Base-by-base conservation (phyloP, 1,140 invertebrate genomes). In the Limonius californicus region DNA sequence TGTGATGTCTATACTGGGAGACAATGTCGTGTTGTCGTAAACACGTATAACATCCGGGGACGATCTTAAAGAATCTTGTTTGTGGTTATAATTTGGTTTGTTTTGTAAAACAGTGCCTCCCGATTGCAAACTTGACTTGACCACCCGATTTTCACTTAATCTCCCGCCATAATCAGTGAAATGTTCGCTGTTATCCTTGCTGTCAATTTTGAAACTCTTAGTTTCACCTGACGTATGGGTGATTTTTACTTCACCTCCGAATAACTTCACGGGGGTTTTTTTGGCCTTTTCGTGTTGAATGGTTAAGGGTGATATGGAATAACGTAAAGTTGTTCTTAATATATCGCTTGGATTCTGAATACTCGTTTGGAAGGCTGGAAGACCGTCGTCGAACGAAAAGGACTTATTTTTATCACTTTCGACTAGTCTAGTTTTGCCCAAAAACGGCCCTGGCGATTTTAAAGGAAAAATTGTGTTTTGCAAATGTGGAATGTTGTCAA, bases 371-470 rank as follows among this genome's bases (percentile, higher is more conserved):
- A 18, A 21, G 21, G 43, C 54, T 39, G 50, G 45, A 18, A 61
- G 45, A 9, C 67, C 67, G 35, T 70, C 70, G 45, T 77, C 76
- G 58, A 74, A 75, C 0, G 76, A 77, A 61, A 77, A 75, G 23
- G 76, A 76, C 58, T 75, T 76, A 14, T 23, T 66, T 62, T 77
- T 76, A 57, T 76, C 77, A 14, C 73, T 76, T 54, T 90, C 88
- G n/a, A 92, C 86, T 19, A 92, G 75, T 23, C 88, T 81, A 7
- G 90, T 92, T 66, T 89, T 89, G 1, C 90, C 89, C 14, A 91
- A 77, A 61, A 91, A 77, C 0, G 91, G 89, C 0, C 90, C 90
- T 0, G 89, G 90, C 8, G 89, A 91, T 7, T 87, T 87, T 7
- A 90, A 74, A 0, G 88, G 80, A 60, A 82, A 81, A 9, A 79